Conservation (phyloP, 2,888 invertebrate genomes). For the Keiferia lycopersicella region DNA sequence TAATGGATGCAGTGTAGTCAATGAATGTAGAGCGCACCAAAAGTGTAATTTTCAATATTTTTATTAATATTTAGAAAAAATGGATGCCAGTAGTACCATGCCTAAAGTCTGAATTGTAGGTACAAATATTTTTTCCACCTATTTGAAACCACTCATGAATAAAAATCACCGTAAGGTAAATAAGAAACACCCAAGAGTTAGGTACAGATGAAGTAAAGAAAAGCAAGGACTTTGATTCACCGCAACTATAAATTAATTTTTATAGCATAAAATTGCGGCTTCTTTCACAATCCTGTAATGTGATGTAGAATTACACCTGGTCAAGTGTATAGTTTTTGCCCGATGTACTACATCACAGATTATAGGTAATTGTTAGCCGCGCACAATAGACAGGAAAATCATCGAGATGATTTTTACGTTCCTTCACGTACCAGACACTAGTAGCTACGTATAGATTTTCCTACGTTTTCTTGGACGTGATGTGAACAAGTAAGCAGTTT, state of each 20-base stretch:
- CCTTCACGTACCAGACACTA: constrained; percentile 4
- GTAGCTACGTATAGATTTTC: constrained; percentile 6
- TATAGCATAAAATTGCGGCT: constrained; percentile 31
- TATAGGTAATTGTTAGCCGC: constrained; percentile 42
- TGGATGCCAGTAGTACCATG: too few species aligned
- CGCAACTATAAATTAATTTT: constrained; percentile 36
- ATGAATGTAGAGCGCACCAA: too few species aligned
- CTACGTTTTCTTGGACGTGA: neutral
- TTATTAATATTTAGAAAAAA: too few species aligned
- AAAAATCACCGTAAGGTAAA: too few species aligned
- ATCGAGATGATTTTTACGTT: constrained; percentile 23
- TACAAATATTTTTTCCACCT: too few species aligned
- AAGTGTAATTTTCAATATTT: too few species aligned
- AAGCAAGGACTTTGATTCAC: neutral
- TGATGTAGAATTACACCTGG: constrained; percentile 22
- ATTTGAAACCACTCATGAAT: too few species aligned
- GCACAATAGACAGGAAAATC: constrained; percentile 51
- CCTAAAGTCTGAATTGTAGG: too few species aligned
- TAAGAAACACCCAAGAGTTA: neutral
- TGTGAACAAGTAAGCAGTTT: neutral
- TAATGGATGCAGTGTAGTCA: too few species aligned
- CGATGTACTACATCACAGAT: constrained; percentile 32
- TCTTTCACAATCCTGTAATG: constrained; percentile 20
- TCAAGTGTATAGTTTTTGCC: constrained; percentile 27
- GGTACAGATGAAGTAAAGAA: neutral